Evolutionary conservation across 2,888 invertebrate species (phyloP).

Genomic region (Sisyra terminalis): DNA sequence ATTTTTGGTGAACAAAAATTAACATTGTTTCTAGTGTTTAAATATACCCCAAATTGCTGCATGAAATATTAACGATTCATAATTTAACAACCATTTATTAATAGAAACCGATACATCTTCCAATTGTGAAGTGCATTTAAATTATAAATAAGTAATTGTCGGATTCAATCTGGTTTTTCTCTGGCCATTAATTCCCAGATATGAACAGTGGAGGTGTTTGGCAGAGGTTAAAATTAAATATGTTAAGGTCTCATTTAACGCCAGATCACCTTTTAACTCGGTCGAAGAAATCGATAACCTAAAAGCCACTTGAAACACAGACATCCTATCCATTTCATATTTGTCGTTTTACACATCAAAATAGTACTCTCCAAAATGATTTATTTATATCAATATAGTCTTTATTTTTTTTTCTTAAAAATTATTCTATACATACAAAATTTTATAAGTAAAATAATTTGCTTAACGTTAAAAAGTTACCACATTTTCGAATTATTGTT

Average conservation of each 20-base stretch:
- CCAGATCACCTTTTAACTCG: slow-evolving; percentile 28
- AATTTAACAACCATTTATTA: too few species aligned
- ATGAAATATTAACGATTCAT: too few species aligned
- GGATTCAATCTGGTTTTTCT: too few species aligned
- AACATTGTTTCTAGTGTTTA: too few species aligned
- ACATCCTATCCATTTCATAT: slow-evolving; percentile 6
- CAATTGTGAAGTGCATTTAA: too few species aligned
- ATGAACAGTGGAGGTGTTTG: too few species aligned
- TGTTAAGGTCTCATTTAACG: slow-evolving; percentile 19
- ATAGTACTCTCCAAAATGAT: slow-evolving; percentile 7
- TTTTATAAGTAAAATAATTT: neutral
- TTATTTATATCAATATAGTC: slow-evolving; percentile 4
- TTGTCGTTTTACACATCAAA: slow-evolving; percentile 13
- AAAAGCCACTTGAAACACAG: slow-evolving; percentile 27
- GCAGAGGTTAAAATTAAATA: neutral
- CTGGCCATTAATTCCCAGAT: too few species aligned
- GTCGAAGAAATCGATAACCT: slow-evolving; percentile 19
- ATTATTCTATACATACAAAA: neutral
- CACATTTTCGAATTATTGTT: neutral
- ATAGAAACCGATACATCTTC: too few species aligned
- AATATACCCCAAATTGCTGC: too few species aligned
- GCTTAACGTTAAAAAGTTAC: neutral
- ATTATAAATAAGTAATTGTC: too few species aligned
- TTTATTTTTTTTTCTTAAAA: neutral
- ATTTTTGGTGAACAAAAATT: too few species aligned